Evolutionary conservation across 2,888 invertebrate species (phyloP).

Genomic region (Hermaeophaga mercurialis): DNA sequence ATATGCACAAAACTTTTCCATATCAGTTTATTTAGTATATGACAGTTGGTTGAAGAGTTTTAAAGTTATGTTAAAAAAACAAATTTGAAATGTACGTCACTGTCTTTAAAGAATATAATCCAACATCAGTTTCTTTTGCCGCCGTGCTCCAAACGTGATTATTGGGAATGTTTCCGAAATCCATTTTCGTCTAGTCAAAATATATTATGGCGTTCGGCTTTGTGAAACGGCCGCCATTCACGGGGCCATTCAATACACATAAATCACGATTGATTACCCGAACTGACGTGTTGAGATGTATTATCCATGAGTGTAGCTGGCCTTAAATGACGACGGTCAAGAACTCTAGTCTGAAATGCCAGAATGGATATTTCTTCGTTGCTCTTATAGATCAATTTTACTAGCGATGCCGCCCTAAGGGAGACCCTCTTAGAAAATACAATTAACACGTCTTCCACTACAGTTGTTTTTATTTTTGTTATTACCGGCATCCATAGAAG

Average conservation of each 20-base stretch:
- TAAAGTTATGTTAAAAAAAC: too few relatives aligned
- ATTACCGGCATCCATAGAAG: too few relatives aligned
- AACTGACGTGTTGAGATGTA: constrained; percentile 34
- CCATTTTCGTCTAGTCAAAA: constrained; percentile 34
- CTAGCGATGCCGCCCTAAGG: too few relatives aligned
- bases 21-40: too few relatives aligned
- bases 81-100: too few relatives aligned
- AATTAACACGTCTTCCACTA: too few relatives aligned
- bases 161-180: constrained; percentile 25
- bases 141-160: constrained; percentile 12
- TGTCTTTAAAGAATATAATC: not conserved
- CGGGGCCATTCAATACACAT: constrained; percentile 33
- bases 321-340: constrained; percentile 21
- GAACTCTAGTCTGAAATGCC: constrained; percentile 8
- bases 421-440: too few relatives aligned
- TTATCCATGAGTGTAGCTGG: constrained; percentile 29
- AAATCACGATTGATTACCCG: constrained; percentile 36
- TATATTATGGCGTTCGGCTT: constrained; percentile 29
- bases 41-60: too few relatives aligned
- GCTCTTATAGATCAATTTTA: not conserved
- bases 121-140: constrained; percentile 16
- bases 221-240: constrained; percentile 32
- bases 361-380: constrained; percentile 6
- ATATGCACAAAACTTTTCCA: too few relatives aligned
- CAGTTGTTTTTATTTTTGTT: too few relatives aligned